Conservation (phyloP, 2,797 vertebrate genomes). For the Gymnopithys bicolor region DNA sequence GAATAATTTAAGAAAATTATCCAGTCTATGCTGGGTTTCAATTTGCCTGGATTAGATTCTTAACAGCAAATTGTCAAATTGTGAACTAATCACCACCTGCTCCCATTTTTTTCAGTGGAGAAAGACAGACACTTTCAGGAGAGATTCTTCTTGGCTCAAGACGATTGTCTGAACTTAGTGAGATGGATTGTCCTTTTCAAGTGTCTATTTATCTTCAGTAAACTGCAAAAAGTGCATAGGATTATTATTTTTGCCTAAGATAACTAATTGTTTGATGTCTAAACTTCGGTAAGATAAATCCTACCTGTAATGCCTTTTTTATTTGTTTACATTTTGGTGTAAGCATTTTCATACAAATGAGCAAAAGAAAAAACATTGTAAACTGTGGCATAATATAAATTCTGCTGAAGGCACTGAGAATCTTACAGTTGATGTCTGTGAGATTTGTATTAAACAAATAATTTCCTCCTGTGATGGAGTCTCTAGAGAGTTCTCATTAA, state of each 20-base stretch:
- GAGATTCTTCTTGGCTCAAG: background rate
- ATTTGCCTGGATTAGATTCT: background rate
- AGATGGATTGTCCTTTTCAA: background rate
- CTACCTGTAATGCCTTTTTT: background rate
- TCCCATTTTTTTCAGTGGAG: background rate
- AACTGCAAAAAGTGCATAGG: background rate
- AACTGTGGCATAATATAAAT: background rate
- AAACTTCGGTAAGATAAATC: constrained; percentile 19
- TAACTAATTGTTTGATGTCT: background rate
- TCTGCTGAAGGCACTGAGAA: background rate
- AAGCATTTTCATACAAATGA: background rate
- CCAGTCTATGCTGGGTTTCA: background rate
- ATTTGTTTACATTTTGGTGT: constrained; percentile 4
- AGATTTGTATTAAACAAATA: constrained; percentile 13
- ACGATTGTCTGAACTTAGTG: background rate
- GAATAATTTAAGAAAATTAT: background rate
- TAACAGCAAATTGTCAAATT: background rate
- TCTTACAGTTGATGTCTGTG: background rate
- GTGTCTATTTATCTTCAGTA: constrained; percentile 31
- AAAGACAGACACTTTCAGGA: background rate
- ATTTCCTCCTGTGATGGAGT: background rate
- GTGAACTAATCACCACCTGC: background rate
- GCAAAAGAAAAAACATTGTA: background rate
- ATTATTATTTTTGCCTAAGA: background rate
- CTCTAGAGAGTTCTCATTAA: constrained; percentile 8